Evolutionary conservation across 2,113 vertebrate species (phyloP).

Genomic region (Falcunculus frontatus): DNA sequence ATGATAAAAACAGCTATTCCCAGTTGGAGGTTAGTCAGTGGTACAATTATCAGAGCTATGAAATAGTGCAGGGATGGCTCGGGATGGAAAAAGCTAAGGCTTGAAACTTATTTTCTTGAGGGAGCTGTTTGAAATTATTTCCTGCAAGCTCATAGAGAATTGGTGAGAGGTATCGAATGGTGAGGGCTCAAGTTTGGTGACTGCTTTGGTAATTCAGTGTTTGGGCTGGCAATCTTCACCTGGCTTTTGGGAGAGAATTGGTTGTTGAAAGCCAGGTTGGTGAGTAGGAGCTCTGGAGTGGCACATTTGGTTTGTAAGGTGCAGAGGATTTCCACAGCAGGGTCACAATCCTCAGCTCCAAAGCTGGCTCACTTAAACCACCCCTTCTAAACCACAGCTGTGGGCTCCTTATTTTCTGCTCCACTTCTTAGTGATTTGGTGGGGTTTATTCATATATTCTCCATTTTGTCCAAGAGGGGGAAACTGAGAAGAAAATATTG

Average conservation of each 20-base stretch:
- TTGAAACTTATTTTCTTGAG: slow-evolving; percentile 21
- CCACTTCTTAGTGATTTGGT: neutral
- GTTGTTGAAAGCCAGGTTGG: neutral
- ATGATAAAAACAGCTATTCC: slow-evolving; percentile 72
- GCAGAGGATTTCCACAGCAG: neutral
- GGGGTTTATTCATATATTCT: neutral
- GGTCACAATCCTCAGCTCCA: neutral
- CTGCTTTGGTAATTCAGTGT: neutral
- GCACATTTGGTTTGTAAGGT: neutral
- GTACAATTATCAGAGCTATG: slow-evolving; percentile 64
- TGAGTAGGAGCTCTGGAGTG: neutral
- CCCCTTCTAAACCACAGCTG: neutral
- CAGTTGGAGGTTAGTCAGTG: slow-evolving; percentile 70
- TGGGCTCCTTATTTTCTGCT: neutral
- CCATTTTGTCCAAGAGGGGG: neutral
- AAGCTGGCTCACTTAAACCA: neutral
- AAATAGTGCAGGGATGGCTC: slow-evolving; percentile 65
- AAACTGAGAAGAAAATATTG: neutral
- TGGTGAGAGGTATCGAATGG: neutral
- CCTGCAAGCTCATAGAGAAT: neutral
- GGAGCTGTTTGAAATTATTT: neutral
- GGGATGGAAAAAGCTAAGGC: slow-evolving; percentile 52
- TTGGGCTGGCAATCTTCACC: neutral
- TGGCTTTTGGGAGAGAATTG: neutral
- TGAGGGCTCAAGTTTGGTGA: neutral